Conservation (phyloP, 2,797 vertebrate species). For the Muscicapa striata region DNA sequence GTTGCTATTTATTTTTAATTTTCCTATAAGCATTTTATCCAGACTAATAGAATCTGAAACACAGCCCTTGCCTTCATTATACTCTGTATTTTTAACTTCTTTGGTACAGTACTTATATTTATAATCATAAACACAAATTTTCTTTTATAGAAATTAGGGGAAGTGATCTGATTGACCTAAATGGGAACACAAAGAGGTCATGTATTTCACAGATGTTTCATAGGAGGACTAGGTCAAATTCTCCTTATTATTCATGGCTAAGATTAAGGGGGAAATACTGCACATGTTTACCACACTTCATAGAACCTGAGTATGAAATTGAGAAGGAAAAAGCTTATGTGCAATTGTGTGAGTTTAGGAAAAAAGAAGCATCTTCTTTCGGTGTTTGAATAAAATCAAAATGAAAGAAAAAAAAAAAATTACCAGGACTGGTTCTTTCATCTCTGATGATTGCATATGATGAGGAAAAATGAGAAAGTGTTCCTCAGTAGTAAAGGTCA, state of each 20-base stretch:
- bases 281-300: background rate
- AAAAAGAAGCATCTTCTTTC: background rate
- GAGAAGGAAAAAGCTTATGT: background rate
- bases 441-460: background rate
- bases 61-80: background rate
- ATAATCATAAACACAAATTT: background rate
- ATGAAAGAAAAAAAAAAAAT: fast-evolving
- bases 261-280: background rate
- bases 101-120: background rate
- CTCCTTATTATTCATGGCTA: background rate
- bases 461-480: background rate
- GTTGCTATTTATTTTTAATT: background rate
- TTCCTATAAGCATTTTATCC: background rate
- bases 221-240: background rate
- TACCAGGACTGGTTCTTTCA: background rate
- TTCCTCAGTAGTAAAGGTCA: background rate
- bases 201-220: background rate
- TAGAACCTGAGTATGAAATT: background rate
- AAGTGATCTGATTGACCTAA: background rate
- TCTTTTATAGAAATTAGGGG: background rate
- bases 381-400: background rate
- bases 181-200: background rate
- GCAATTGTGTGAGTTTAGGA: background rate
- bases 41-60: background rate
- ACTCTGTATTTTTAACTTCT: background rate